Conservation (phyloP, 2,888 invertebrate genomes). For the Drosophila multiciliata region DNA sequence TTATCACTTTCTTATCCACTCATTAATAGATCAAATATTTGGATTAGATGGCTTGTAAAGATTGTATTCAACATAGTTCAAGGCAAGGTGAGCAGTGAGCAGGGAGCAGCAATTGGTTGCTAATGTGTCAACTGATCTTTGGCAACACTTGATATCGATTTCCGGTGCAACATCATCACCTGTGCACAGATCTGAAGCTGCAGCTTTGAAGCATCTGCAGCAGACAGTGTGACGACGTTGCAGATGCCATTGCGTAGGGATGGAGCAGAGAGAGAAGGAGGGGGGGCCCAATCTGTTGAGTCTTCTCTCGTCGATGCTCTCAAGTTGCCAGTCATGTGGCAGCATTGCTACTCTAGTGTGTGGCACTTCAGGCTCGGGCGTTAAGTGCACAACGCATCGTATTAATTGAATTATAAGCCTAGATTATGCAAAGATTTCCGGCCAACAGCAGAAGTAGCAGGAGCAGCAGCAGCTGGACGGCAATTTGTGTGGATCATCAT, state of each 20-base stretch:
- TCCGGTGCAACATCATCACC: conserved; percentile 69
- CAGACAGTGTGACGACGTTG: conserved; percentile 67
- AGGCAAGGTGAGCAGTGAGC: conserved; percentile 23
- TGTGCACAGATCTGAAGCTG: conserved; percentile 34
- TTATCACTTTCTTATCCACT: neutral
- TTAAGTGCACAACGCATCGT: conserved; percentile 75
- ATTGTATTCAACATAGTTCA: conserved; percentile 3
- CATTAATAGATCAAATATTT: conserved; percentile 29
- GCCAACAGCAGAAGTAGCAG: conserved; percentile 40
- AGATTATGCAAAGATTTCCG: conserved; percentile 83
- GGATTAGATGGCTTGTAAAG: neutral
- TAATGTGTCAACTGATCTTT: conserved; percentile 61
- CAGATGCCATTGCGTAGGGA: conserved; percentile 1
- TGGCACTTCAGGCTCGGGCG: conserved; percentile 69
- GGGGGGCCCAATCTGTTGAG: neutral
- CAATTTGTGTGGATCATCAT: conserved; percentile 73
- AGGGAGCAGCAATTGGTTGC: conserved; percentile 49
- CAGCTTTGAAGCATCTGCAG: conserved; percentile 38
- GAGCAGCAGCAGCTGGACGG: conserved; percentile 53
- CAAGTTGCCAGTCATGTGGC: conserved; percentile 79
- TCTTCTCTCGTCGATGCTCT: conserved; percentile 53
- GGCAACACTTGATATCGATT: conserved; percentile 59
- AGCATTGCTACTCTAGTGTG: conserved; percentile 80
- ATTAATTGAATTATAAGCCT: conserved; percentile 84
- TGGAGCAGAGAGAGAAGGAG: too few relatives aligned